A percentile compares a stretch with the other conserved stretches of the same genome.
phyloP scores from a whole-genome alignment of 1,140 invertebrate genomes.

The Anastrepha ludens region DNA sequence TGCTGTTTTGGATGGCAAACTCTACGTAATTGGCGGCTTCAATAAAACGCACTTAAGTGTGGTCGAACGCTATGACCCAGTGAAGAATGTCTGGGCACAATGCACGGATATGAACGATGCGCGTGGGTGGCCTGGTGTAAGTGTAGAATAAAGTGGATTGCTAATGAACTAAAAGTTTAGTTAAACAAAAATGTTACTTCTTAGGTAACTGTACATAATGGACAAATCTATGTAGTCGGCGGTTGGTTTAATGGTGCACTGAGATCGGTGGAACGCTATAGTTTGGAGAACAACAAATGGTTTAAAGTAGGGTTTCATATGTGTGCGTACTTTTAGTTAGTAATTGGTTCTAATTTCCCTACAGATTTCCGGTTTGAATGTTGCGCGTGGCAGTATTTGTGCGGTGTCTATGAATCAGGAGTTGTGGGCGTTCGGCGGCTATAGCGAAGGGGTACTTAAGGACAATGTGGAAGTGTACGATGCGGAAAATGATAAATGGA shows the following conservation, averaged over 20 bases:
- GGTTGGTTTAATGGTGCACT: conserved; percentile 6
- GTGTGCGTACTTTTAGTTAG: not conserved
- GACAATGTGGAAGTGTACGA: conserved; percentile 2
- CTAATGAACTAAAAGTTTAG: not conserved
- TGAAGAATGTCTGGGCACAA: not conserved
- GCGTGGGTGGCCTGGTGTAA: conserved; percentile 18
- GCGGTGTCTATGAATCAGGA: not conserved
- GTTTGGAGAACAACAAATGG: not conserved
- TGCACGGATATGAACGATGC: conserved; percentile 20
- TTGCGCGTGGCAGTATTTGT: conserved; percentile 13
- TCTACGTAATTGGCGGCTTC: conserved; percentile 7
- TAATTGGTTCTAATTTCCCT: not conserved
- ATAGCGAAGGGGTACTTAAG: not conserved
- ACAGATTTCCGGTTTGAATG: not conserved
- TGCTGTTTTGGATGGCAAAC: not conserved
- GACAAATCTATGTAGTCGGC: not conserved
- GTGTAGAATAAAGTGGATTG: not conserved
- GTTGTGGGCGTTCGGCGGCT: not conserved
- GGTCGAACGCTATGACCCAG: not conserved
- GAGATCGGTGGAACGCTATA: not conserved
- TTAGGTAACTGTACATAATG: conserved; percentile 31
- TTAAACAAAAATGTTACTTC: not conserved
- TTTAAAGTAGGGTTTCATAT: not conserved
- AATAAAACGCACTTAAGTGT: not conserved
- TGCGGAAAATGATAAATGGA: conserved; percentile 16